Conservation (phyloP, 2,797 vertebrate genomes). For the Sebastes taczanowskii region DNA sequence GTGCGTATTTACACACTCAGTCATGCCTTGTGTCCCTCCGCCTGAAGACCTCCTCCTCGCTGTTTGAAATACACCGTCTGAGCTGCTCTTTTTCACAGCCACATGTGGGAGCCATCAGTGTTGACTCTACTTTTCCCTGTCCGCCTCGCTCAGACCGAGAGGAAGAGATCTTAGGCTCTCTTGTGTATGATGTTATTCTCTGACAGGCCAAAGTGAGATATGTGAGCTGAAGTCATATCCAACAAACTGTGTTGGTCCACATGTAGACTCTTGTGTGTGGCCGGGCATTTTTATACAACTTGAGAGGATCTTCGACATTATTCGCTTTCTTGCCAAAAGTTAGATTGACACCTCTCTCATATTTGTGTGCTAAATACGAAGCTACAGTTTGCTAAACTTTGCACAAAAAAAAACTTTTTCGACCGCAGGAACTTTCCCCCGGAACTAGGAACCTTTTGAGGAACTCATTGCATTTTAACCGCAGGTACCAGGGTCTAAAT, state of each 20-base stretch:
- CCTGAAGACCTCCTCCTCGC: conserved; percentile 55
- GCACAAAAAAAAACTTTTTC: background rate
- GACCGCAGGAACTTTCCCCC: too few species aligned
- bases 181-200: conserved; percentile 48
- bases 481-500: too few species aligned
- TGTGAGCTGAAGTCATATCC: conserved; percentile 47
- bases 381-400: background rate
- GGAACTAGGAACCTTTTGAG: too few species aligned
- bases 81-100: conserved; percentile 51
- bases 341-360: background rate
- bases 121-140: conserved; percentile 49
- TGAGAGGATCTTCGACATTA: background rate
- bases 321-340: background rate
- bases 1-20: conserved; percentile 70
- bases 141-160: conserved; percentile 45
- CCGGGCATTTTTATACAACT: conserved; percentile 7
- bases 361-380: background rate
- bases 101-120: conserved; percentile 74
- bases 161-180: conserved; percentile 52
- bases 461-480: too few species aligned
- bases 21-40: conserved; percentile 52
- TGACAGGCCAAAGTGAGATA: conserved; percentile 46
- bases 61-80: conserved; percentile 60
- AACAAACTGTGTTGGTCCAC: conserved; percentile 2
- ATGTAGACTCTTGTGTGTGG: conserved; percentile 21